Conservation (phyloP, 2,113 vertebrate genomes). For the Perca flavescens region DNA sequence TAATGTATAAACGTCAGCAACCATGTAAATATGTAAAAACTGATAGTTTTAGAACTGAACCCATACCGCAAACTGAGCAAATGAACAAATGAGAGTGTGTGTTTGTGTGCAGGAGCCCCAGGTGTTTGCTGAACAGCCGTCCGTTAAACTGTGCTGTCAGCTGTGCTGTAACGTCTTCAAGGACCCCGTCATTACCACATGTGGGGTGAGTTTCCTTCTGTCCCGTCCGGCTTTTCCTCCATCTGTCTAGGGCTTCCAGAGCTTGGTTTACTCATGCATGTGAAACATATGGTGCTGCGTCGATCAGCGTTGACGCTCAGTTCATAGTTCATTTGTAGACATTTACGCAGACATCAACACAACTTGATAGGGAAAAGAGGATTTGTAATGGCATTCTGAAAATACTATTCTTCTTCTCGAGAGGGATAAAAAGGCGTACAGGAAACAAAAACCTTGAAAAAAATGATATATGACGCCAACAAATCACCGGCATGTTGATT, state of each 20-base stretch:
- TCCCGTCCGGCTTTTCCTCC: not conserved
- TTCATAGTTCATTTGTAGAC: too few relatives aligned
- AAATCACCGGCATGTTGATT: too few relatives aligned
- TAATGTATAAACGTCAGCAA: not conserved
- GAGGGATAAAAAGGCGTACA: too few relatives aligned
- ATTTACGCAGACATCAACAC: too few relatives aligned
- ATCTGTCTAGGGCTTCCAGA: not conserved
- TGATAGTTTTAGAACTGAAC: not conserved
- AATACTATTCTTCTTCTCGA: too few relatives aligned
- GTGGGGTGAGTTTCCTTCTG: slow-evolving; percentile 88
- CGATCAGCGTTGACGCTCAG: too few relatives aligned
- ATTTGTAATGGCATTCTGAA: too few relatives aligned
- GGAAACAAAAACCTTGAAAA: too few relatives aligned
- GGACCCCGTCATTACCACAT: slow-evolving; percentile 98
- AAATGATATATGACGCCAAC: too few relatives aligned
- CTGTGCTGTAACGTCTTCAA: slow-evolving; percentile 97
- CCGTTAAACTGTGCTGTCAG: slow-evolving; percentile 97
- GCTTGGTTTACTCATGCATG: too few relatives aligned
- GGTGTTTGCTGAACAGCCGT: slow-evolving; percentile 97
- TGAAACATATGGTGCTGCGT: too few relatives aligned
- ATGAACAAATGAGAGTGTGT: not conserved
- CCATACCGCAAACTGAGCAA: not conserved
- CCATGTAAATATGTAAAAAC: not conserved
- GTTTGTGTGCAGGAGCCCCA: slow-evolving; percentile 88
- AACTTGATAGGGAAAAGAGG: too few relatives aligned